Percentiles rank a stretch among this genome's conserved stretches.
phyloP scores from a whole-genome alignment of 2,797 vertebrate species.

The Molothrus aeneus region DNA sequence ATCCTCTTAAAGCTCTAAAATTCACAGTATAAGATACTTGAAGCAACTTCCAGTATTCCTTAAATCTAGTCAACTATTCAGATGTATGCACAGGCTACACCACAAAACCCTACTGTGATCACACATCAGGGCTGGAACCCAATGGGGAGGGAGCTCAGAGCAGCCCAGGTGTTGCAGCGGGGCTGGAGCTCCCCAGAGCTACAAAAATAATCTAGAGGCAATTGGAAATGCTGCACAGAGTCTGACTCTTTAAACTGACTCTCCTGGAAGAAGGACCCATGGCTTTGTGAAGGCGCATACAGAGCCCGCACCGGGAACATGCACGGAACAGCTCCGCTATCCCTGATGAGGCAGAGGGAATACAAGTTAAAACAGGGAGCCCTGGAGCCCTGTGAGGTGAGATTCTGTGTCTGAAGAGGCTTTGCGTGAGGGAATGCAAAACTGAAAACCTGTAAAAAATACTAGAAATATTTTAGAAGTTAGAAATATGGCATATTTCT shows the following conservation, averaged over 20 bases:
- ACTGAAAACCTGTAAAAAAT: constrained; percentile 69
- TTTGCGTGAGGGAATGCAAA: constrained; percentile 54
- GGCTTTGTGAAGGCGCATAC: neutral
- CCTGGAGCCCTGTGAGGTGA: neutral
- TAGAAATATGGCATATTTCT: constrained; percentile 72
- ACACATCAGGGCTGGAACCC: neutral
- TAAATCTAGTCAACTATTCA: constrained; percentile 57
- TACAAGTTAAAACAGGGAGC: neutral
- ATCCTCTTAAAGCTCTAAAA: constrained; percentile 67
- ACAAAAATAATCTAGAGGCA: neutral
- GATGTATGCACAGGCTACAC: constrained; percentile 18
- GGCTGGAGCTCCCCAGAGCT: neutral
- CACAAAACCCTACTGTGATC: constrained; percentile 40
- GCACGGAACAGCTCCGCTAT: neutral
- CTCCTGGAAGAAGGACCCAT: neutral
- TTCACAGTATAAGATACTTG: constrained; percentile 75
- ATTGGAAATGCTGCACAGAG: neutral
- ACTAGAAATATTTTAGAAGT: neutral
- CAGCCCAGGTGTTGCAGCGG: neutral
- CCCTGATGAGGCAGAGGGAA: neutral
- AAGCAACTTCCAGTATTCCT: constrained; percentile 69
- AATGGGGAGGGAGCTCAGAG: neutral
- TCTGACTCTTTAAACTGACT: neutral
- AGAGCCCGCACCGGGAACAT: neutral
- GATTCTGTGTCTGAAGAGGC: constrained; percentile 7